These are phyloP conservation scores for Trichomycterus rosablanca DNA, from an alignment of 2,113 vertebrate genomes.

Conservation along the genomic window DNA sequence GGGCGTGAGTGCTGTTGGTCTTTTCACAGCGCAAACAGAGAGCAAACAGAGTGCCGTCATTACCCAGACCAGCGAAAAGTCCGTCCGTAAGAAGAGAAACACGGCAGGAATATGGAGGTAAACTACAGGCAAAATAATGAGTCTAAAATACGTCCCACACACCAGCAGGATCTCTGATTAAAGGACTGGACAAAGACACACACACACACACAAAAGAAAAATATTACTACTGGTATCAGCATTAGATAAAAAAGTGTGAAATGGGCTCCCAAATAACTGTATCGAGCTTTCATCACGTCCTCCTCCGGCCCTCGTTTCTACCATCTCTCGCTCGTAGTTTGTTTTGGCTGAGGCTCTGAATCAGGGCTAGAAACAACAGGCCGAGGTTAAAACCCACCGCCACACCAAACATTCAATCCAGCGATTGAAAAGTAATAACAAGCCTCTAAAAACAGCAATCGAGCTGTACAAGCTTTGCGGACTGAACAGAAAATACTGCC, in stretches of 20 bases:
- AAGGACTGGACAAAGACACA: neutral
- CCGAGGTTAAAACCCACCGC: constrained; percentile 49
- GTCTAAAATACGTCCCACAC: neutral
- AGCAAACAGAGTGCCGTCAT: too few species aligned
- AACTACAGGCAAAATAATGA: neutral
- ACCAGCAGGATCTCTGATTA: neutral
- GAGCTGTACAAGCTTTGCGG: constrained; percentile 66
- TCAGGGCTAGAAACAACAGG: constrained; percentile 66
- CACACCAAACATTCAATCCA: constrained; percentile 61
- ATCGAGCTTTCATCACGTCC: constrained; percentile 5
- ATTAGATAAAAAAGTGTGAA: neutral
- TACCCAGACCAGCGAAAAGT: too few species aligned
- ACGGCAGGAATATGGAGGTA: too few species aligned
- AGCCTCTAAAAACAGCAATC: constrained; percentile 68
- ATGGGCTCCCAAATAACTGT: neutral
- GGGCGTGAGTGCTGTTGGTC: too few species aligned
- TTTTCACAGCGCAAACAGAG: neutral
- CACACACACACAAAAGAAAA: neutral
- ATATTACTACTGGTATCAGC: neutral
- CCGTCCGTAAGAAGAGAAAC: too few species aligned
- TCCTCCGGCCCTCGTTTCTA: neutral
- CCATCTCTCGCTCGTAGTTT: constrained; percentile 22
- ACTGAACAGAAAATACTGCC: constrained; percentile 64
- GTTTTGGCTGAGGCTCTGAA: constrained; percentile 46
- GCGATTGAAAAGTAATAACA: constrained; percentile 73